Evolutionary conservation across 2,888 invertebrate species (phyloP).

Genomic region (Lacanobia wlatinum): DNA sequence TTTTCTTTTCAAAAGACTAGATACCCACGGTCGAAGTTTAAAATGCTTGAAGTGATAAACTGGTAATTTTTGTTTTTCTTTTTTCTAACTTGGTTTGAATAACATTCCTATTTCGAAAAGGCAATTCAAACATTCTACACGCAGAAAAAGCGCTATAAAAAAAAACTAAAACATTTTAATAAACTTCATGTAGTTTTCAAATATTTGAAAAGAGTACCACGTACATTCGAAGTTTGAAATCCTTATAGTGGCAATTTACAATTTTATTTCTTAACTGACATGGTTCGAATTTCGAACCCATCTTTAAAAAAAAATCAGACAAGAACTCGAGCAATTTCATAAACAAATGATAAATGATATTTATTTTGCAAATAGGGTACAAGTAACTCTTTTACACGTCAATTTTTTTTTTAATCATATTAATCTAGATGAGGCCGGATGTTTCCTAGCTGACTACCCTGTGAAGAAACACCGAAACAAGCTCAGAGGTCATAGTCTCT

Average conservation of each 20-base stretch:
- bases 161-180: background rate
- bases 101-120: slow-evolving; percentile 11
- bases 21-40: slow-evolving; percentile 14
- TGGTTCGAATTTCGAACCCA: background rate
- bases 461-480: too few species aligned
- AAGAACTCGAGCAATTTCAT: background rate
- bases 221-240: too few species aligned
- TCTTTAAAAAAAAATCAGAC: slow-evolving; percentile 6
- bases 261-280: background rate
- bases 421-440: too few species aligned
- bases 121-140: background rate
- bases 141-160: background rate
- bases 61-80: too few species aligned
- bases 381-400: too few species aligned
- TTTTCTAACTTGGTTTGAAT: background rate
- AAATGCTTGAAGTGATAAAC: background rate
- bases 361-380: too few species aligned
- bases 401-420: too few species aligned
- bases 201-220: background rate
- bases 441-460: too few species aligned
- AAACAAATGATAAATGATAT: too few species aligned
- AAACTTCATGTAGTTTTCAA: background rate
- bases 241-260: too few species aligned
- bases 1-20: slow-evolving; percentile 3
- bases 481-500: too few species aligned